Conservation (phyloP, 2,888 invertebrate genomes). For the Poecilus cupreus region DNA sequence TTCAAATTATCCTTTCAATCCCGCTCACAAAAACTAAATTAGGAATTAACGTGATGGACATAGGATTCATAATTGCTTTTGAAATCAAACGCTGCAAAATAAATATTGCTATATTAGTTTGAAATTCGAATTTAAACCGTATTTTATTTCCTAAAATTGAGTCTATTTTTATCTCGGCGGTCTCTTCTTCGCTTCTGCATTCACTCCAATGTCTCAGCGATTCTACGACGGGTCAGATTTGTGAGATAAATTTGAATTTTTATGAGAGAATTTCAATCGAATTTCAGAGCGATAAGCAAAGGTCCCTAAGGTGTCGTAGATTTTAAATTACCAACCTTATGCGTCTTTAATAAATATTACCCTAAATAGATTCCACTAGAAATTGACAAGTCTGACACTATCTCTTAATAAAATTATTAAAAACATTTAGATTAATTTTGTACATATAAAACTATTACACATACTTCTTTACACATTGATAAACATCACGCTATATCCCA, state of each 20-base stretch:
- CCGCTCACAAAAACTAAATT: too few relatives aligned
- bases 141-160: background rate
- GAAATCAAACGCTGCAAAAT: too few relatives aligned
- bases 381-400: too few relatives aligned
- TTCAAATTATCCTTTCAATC: background rate
- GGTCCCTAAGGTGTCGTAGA: background rate
- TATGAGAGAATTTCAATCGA: conserved; percentile 50
- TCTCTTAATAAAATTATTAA: too few relatives aligned
- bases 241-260: conserved; percentile 53
- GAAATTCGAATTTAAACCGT: too few relatives aligned
- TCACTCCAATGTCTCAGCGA: background rate
- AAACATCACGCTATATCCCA: too few relatives aligned
- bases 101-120: too few relatives aligned
- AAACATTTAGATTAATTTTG: too few relatives aligned
- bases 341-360: background rate
- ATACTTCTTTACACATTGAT: too few relatives aligned
- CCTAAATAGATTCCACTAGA: background rate
- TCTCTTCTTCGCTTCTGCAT: background rate
- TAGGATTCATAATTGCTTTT: too few relatives aligned
- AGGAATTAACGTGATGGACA: too few relatives aligned
- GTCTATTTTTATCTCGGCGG: background rate
- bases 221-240: conserved; percentile 18
- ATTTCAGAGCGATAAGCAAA: background rate
- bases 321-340: background rate
- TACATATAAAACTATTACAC: too few relatives aligned